Evolutionary conservation across 2,888 invertebrate species (phyloP), one percentile per base, ranked within the genome.

Genomic region (Monochamus alternatus): DNA sequence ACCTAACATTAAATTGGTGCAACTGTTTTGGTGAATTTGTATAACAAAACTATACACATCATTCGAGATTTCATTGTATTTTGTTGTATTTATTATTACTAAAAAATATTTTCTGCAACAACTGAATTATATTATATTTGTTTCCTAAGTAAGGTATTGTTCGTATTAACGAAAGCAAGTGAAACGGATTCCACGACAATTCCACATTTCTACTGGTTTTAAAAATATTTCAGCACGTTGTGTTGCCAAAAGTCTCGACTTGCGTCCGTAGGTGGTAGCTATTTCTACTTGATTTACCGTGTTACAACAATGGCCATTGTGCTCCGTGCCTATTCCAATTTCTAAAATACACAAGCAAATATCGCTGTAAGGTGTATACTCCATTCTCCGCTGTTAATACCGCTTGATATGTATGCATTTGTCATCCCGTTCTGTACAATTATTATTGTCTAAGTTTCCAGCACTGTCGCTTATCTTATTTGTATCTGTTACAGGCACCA

Each of bases 401-500:
- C 3, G 3, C 44, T 30, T 4, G 3, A 47, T 30, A 38, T 7
- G 9, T 30, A 7, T 22, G 44, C 9, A 64, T 64, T 47, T 12
- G 64, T 30, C 47, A 12, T 64, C 8, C 44, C 3, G 44, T 43
- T 38, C 12, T n/a, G 14, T 10, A 8, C n/a, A n/a, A 55, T 55
- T 14, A 22, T 14, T 22, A 31, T 51, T 65, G n/a, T 65, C 10
- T 12, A 51, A 51, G n/a, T 51, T 31, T 51, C 47, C 47, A 14
- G 51, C 10, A 8, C 22, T 12, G 10, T 30, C 51, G 22, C 47
- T 22, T 51, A 65, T 65, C 30, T 9, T 2, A 8, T 51, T 44
- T 59, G 51, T 74, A 43, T 66, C 22, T 75, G 51, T 84, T 84
- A 62, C 77, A 85, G 85, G 83, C 81, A 83, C 86, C 83, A 86